Conservation (phyloP, 2,113 vertebrate genomes). For the Apodemus sylvaticus region DNA sequence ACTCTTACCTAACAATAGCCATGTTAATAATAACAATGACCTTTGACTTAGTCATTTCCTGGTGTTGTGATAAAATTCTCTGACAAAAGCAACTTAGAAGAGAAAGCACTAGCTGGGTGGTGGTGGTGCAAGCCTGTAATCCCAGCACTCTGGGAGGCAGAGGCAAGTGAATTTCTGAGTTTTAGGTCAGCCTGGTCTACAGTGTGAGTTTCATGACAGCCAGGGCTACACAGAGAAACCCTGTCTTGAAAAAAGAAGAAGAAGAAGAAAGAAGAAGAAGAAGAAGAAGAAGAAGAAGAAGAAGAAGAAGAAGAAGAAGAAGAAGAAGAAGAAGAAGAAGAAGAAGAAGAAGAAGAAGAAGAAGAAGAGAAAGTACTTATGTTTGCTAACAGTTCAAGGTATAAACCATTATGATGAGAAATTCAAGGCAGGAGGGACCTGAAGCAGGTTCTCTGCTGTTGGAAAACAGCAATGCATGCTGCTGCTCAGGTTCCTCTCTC, state of each 20-base stretch:
- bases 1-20: neutral
- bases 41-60: neutral
- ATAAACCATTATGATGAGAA: too few relatives aligned
- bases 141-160: too few relatives aligned
- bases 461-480: neutral
- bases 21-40: neutral
- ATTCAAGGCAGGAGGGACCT: neutral
- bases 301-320: neutral
- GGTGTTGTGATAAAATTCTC: neutral
- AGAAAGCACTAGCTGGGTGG: neutral
- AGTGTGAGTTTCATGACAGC: too few relatives aligned
- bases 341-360: neutral
- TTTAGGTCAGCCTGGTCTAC: too few relatives aligned
- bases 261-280: neutral
- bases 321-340: neutral
- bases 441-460: too few relatives aligned
- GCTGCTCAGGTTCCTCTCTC: neutral
- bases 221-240: too few relatives aligned
- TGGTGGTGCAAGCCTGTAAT: too few relatives aligned
- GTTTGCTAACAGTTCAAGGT: neutral
- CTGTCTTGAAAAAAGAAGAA: too few relatives aligned
- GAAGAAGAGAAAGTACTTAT: neutral
- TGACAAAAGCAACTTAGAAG: neutral
- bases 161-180: too few relatives aligned
- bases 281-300: neutral